Base-by-base conservation (phyloP, 2,888 invertebrate species). In the Luperina nickerlii region DNA sequence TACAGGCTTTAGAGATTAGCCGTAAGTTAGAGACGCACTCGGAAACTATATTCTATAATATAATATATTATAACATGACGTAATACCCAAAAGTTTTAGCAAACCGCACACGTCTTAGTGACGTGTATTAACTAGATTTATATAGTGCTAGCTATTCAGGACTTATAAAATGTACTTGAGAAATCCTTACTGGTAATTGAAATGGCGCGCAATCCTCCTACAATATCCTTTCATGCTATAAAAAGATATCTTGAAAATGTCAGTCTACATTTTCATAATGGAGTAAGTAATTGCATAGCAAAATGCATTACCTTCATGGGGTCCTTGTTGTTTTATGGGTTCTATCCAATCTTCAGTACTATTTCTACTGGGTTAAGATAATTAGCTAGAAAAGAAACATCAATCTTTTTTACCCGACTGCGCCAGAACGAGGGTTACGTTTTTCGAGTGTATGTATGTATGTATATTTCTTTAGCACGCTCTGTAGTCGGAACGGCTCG, bases 1-100 rank as follows among this genome's bases (percentile, higher is more conserved):
- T 80, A 24, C 57, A 51, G 27, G 20, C 57, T 48, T 76, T 1
- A 51, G 57, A 69, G 83, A 69, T 81, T 48, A 76, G 63, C 38
- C 32, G 15, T 8, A 48, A 68, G 62, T 51, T 32, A 57, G 27
- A 62, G 54, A 75, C 48, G 24, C 24, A 24, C 65, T 81, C 74
- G 24, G 13, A 3, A 76, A 81, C 42, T 76, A 66, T 76, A n/a
- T 63, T 57, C 8, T n/a, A n/a, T 48, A 27, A 54, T 18, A 18
- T 79, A 42, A 18, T 38, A 9, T 79, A 42, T 18, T 38, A 9
- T 18, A 51, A 13, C 38, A 15, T 24, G 65, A 18, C 18, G 54
- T 57, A 15, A 54, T 51, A 45, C 2, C 2, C n/a, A 20, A n/a
- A 57, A 82, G 11, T 79, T 38, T 38, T 5, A 6, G 6, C 54